Conservation (phyloP, 2,113 vertebrate genomes). For the Patagioenas fasciata region DNA sequence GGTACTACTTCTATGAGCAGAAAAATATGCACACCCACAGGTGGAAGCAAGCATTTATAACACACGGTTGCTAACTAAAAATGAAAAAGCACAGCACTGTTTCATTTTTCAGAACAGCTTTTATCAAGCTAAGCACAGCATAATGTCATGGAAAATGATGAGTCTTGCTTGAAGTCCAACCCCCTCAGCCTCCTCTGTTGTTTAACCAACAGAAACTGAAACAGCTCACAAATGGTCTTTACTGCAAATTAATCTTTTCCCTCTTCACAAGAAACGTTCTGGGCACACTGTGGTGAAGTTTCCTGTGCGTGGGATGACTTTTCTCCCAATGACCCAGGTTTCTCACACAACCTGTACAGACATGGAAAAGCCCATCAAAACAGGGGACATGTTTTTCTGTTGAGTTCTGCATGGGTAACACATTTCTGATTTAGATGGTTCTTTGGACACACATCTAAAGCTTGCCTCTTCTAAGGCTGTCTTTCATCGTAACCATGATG, state of each 20-base stretch:
- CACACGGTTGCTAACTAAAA: neutral
- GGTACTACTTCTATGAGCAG: neutral
- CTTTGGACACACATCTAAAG: neutral
- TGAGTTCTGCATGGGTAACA: neutral
- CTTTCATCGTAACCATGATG: neutral
- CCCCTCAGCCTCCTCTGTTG: rapidly evolving
- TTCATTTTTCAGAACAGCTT: neutral
- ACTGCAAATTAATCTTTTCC: neutral
- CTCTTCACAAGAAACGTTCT: neutral
- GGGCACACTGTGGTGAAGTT: neutral
- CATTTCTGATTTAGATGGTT: neutral
- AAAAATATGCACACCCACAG: neutral
- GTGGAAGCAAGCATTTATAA: neutral
- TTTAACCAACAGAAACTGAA: neutral
- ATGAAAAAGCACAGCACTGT: neutral
- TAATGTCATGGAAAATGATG: neutral
- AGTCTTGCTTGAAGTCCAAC: neutral
- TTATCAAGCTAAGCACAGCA: neutral
- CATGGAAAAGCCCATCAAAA: neutral
- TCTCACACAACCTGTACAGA: neutral
- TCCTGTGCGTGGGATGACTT: neutral
- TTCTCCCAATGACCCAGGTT: neutral
- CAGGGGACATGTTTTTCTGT: neutral
- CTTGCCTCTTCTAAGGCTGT: neutral
- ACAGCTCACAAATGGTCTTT: neutral